Evolutionary conservation across 2,113 vertebrate genomes (phyloP).

Genomic region (Hippocampus comes): DNA sequence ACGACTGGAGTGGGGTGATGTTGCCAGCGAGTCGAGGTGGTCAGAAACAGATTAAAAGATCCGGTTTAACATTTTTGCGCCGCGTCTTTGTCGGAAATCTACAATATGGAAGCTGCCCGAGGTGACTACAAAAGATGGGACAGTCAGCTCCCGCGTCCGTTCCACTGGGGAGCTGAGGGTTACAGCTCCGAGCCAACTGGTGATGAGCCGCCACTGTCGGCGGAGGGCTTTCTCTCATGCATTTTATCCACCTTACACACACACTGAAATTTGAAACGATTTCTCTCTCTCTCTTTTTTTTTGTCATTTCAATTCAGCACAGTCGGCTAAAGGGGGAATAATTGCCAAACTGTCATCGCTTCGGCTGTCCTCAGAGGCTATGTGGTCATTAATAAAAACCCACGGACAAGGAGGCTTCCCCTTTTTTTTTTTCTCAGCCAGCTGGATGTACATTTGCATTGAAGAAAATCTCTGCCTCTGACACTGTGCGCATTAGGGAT

Average conservation of each 20-base stretch:
- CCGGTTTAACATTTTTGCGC: slow-evolving; percentile 38
- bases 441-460: not conserved
- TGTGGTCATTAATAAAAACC: not conserved
- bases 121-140: slow-evolving; percentile 31
- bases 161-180: slow-evolving; percentile 23
- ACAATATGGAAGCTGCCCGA: slow-evolving; percentile 14
- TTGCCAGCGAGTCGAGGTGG: slow-evolving; percentile 6
- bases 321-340: slow-evolving; percentile 1
- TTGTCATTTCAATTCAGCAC: slow-evolving; percentile 5
- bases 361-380: not conserved
- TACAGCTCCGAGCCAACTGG: slow-evolving; percentile 27
- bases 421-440: not conserved
- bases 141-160: slow-evolving; percentile 6
- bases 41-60: slow-evolving; percentile 33
- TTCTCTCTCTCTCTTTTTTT: not conserved
- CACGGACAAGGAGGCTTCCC: not conserved
- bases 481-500: not conserved
- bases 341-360: slow-evolving; percentile 15
- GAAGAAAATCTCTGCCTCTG: not conserved
- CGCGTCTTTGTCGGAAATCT: slow-evolving; percentile 16
- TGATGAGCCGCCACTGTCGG: slow-evolving; percentile 14
- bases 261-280: not conserved
- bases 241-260: not conserved
- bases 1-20: not conserved
- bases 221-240: slow-evolving; percentile 12